Percentiles rank a stretch among this genome's conserved stretches.
These are phyloP conservation scores for Potamilus streckersoni DNA, from an alignment of 1,140 invertebrate genomes.

Conservation along the genomic window DNA sequence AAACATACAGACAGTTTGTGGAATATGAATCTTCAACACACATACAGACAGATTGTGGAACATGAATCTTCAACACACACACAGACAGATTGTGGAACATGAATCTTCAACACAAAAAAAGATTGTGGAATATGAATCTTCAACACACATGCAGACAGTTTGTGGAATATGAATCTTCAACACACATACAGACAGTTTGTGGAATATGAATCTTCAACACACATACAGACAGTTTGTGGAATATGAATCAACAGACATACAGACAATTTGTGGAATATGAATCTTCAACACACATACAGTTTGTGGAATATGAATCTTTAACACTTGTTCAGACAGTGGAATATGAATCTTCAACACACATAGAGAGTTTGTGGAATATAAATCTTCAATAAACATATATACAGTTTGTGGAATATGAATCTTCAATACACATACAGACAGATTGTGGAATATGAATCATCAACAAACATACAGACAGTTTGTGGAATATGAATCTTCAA, in stretches of 20 bases:
- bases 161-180: background rate
- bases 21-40: background rate
- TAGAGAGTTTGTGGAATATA: no score
- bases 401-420: background rate
- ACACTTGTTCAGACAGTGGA: no score
- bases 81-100: no score
- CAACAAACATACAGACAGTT: no score
- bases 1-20: background rate
- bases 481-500: no score
- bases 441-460: no score
- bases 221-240: background rate
- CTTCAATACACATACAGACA: no score
- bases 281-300: slow-evolving; percentile 1
- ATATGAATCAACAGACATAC: background rate
- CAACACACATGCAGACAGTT: no score
- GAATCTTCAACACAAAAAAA: no score
- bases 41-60: background rate
- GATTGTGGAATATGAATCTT: background rate
- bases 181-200: no score
- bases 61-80: background rate
- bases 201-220: no score
- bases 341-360: no score
- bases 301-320: background rate
- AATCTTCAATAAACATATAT: background rate
- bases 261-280: background rate